A percentile compares a stretch with the other conserved stretches of the same genome.
Conservation (phyloP, 2,888 invertebrate genomes). For the Stenchaetothrips biformis region DNA sequence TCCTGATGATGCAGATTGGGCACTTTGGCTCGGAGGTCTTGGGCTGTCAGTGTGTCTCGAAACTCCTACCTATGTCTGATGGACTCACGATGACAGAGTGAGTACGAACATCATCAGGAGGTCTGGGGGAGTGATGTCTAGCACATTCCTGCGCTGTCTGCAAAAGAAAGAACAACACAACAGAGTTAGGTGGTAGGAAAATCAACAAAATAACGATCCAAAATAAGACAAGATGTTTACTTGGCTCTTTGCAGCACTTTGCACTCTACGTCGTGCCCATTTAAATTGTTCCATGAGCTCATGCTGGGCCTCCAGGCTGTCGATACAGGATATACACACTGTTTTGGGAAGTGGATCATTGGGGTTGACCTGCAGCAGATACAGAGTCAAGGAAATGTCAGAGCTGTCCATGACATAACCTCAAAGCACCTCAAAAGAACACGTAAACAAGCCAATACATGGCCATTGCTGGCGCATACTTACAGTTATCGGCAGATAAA, state of each 20-base stretch:
- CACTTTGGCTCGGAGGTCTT: neutral
- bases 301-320: conserved; percentile 46
- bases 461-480: conserved; percentile 40
- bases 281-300: conserved; percentile 9
- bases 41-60: neutral
- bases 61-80: neutral
- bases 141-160: neutral
- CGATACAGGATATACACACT: conserved; percentile 54
- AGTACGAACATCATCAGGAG: neutral
- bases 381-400: no score
- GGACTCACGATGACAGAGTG: neutral
- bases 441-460: neutral
- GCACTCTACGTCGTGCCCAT: conserved; percentile 1
- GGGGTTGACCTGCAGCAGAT: conserved; percentile 44
- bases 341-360: conserved; percentile 51
- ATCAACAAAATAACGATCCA: neutral
- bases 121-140: neutral
- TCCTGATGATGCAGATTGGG: no score
- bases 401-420: neutral
- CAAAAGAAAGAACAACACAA: neutral
- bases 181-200: no score
- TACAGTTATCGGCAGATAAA: conserved; percentile 75
- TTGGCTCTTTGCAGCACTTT: neutral
- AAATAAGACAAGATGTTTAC: neutral
- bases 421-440: neutral